A percentile compares a stretch with the other conserved stretches of the same genome.
phyloP scores from a whole-genome alignment of 1,140 invertebrate species.

The Ceratosolen fusciceps region DNA sequence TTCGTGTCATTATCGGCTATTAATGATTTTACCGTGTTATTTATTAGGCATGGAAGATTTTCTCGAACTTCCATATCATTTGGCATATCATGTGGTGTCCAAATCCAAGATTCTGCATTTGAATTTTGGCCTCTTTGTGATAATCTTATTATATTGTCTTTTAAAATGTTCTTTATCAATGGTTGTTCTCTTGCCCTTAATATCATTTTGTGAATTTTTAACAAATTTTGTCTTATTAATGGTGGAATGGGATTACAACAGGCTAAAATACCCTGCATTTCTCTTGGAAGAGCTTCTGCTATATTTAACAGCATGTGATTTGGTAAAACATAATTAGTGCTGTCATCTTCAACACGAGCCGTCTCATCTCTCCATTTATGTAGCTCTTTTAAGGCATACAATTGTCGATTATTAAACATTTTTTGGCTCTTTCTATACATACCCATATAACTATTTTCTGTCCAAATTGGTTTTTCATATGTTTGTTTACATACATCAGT shows the following conservation, averaged over 20 bases:
- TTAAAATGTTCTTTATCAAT: constrained; percentile 75
- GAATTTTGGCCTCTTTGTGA: constrained; percentile 67
- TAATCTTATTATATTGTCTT: constrained; percentile 64
- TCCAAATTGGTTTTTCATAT: constrained; percentile 86
- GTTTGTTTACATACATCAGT: constrained; percentile 82
- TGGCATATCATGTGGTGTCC: constrained; percentile 80
- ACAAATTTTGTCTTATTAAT: constrained; percentile 83
- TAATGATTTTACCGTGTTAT: constrained; percentile 39
- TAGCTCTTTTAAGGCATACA: constrained; percentile 86
- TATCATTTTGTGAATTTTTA: constrained; percentile 84
- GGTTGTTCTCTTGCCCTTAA: constrained; percentile 82
- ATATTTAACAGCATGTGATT: constrained; percentile 97
- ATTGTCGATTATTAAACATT: constrained; percentile 88
- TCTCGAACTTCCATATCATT: constrained; percentile 74
- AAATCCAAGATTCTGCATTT: constrained; percentile 74
- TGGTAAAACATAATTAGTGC: constrained; percentile 90
- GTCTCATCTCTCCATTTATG: constrained; percentile 91
- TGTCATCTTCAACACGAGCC: constrained; percentile 93
- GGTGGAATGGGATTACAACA: constrained; percentile 95
- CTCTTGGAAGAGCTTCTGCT: constrained; percentile 89
- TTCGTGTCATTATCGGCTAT: not conserved
- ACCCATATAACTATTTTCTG: constrained; percentile 80
- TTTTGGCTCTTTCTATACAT: constrained; percentile 85
- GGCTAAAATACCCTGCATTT: constrained; percentile 93
- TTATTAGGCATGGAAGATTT: constrained; percentile 76